Conservation (phyloP, 1,140 invertebrate genomes). For the Drosophila kikkawai region DNA sequence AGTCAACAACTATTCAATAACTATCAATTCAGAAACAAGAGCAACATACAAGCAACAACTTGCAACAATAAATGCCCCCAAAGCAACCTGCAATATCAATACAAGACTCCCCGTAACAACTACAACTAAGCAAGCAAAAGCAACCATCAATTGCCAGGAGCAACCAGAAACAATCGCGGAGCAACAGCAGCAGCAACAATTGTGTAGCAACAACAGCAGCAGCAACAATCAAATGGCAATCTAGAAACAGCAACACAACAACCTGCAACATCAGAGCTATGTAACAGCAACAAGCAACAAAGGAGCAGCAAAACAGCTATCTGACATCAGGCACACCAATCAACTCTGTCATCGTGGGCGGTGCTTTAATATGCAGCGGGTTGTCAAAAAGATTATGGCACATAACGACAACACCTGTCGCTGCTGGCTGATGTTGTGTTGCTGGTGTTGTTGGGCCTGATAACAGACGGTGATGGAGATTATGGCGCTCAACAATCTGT, state of each 20-base stretch:
- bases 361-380: constrained; percentile 61
- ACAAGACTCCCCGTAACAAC: neutral
- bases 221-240: constrained; percentile 5
- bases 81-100: neutral
- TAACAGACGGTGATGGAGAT: constrained; percentile 46
- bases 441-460: constrained; percentile 27
- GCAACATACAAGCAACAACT: neutral
- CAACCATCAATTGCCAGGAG: neutral
- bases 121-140: neutral
- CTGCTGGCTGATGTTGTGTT: constrained; percentile 17
- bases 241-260: constrained; percentile 6
- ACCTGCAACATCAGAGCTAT: constrained; percentile 31
- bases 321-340: constrained; percentile 36
- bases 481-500: constrained; percentile 55
- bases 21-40: neutral
- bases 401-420: constrained; percentile 70
- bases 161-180: neutral
- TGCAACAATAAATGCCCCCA: neutral
- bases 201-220: neutral
- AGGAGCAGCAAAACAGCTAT: constrained; percentile 45
- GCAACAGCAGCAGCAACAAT: neutral
- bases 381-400: constrained; percentile 50
- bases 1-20: neutral
- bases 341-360: constrained; percentile 57
- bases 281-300: constrained; percentile 42